Conservation (phyloP, 2,113 vertebrate genomes). For the Atherinomorus stipes region DNA sequence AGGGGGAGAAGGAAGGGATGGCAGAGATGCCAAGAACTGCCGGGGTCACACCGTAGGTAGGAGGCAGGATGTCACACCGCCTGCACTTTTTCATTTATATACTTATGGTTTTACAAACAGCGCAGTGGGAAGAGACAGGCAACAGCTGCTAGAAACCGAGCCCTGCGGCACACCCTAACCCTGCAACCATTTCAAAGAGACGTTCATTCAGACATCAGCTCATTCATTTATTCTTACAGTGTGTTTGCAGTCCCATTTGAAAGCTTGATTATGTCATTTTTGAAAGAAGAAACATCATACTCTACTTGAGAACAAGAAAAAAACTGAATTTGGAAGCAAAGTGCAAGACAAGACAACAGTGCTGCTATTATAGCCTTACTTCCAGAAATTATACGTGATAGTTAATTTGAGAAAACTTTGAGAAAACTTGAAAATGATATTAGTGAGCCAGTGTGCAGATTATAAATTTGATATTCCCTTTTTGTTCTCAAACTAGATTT, state of each 20-base stretch:
- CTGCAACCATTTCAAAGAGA: constrained; percentile 41
- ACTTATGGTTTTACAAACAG: constrained; percentile 43
- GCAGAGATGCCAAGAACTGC: constrained; percentile 28
- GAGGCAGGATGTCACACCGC: constrained; percentile 49
- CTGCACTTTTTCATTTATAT: constrained; percentile 26
- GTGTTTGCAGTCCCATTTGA: background rate
- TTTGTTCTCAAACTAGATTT: background rate
- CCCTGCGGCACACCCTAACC: constrained; percentile 56
- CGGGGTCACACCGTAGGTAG: constrained; percentile 51
- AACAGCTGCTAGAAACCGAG: constrained; percentile 56
- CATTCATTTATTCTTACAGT: constrained; percentile 1
- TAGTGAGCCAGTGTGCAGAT: too few relatives aligned
- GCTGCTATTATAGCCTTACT: background rate
- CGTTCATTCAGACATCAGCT: constrained; percentile 20
- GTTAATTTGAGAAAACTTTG: background rate
- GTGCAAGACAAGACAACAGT: too few relatives aligned
- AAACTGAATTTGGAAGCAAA: background rate
- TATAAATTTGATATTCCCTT: background rate
- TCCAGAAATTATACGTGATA: background rate
- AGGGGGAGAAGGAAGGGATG: background rate
- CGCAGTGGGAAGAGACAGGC: constrained; percentile 54
- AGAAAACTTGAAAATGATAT: background rate
- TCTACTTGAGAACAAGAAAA: background rate
- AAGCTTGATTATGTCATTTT: background rate
- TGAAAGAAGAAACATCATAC: background rate